Conservation (phyloP, 2,888 invertebrate genomes). For the Acanthococcus lagerstroemiae region DNA sequence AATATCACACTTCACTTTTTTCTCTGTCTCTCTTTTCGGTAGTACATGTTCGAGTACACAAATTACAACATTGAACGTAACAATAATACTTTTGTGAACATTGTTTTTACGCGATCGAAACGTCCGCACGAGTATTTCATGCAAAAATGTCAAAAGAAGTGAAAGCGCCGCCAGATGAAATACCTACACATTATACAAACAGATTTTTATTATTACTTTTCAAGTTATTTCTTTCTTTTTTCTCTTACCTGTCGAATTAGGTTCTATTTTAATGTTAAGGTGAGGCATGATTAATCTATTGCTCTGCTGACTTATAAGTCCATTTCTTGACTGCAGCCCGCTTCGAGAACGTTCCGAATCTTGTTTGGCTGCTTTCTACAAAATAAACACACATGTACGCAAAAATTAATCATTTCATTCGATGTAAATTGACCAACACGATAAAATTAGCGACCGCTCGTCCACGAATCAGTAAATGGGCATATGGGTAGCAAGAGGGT, state of each 20-base stretch:
- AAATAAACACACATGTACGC: too few species aligned
- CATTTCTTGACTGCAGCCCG: conserved; percentile 12
- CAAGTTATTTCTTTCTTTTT: conserved; percentile 3
- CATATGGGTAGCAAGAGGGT: too few species aligned
- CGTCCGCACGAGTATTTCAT: background rate
- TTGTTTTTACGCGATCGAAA: background rate
- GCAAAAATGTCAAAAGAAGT: conserved; percentile 3
- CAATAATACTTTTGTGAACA: background rate
- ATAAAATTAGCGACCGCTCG: too few species aligned
- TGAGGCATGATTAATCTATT: conserved; percentile 25
- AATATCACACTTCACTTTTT: background rate
- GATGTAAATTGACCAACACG: too few species aligned
- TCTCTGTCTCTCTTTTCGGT: background rate
- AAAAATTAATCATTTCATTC: too few species aligned
- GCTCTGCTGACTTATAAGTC: conserved; percentile 26
- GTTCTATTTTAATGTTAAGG: conserved; percentile 59
- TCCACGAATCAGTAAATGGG: too few species aligned
- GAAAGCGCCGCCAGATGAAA: background rate
- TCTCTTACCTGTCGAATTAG: conserved; percentile 45
- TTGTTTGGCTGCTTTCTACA: conserved; percentile 23
- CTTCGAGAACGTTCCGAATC: conserved; percentile 20
- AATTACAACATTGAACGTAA: background rate
- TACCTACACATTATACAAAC: background rate
- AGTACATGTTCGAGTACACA: too few species aligned
- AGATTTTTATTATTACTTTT: background rate